These are phyloP conservation scores for Neolamprologus toae DNA, from an alignment of 2,113 vertebrate genomes.

Conservation along the genomic window DNA sequence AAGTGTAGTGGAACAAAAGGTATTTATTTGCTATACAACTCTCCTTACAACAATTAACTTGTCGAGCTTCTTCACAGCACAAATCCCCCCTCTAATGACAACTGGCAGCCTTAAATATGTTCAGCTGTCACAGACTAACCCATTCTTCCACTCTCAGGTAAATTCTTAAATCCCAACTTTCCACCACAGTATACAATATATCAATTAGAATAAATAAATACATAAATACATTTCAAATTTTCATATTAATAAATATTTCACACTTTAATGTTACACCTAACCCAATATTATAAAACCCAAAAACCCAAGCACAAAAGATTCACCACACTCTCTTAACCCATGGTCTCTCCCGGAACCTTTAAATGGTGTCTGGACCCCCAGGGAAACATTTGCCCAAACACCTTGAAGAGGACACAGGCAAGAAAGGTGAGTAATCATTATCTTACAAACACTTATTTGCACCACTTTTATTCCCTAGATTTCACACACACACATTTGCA, in stretches of 20 bases:
- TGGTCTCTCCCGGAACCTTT: not conserved
- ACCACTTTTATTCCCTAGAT: accelerated
- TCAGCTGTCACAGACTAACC: not conserved
- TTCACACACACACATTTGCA: not conserved
- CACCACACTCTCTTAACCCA: accelerated
- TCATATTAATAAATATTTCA: not conserved
- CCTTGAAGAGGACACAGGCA: no score
- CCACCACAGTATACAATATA: not conserved
- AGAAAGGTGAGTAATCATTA: not conserved
- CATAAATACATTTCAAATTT: not conserved
- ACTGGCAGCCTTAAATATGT: not conserved
- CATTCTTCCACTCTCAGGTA: not conserved
- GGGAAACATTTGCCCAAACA: no score
- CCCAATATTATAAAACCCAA: accelerated
- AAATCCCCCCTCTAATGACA: accelerated
- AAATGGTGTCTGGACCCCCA: not conserved
- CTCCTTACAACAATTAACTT: not conserved
- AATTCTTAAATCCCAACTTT: accelerated
- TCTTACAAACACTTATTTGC: not conserved
- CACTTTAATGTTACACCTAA: not conserved
- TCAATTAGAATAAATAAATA: not conserved
- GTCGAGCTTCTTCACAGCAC: accelerated
- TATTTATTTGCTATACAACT: not conserved
- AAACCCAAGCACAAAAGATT: accelerated
- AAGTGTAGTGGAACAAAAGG: not conserved